Conservation (phyloP, 2,113 vertebrate species). For the Takifugu flavidus region DNA sequence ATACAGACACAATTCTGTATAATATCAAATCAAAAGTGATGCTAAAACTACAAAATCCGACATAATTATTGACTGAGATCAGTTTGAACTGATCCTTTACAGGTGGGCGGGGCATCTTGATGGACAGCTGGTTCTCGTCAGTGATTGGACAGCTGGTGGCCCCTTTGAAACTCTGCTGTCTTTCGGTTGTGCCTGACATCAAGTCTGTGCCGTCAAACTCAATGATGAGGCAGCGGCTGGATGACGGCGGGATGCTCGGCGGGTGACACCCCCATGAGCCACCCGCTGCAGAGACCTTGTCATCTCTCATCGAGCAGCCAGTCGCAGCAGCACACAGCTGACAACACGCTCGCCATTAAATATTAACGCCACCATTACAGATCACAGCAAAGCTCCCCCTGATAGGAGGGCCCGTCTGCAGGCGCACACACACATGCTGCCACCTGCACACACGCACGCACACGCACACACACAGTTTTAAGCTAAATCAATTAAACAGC, state of each 20-base stretch:
- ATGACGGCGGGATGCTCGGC: constrained; percentile 19
- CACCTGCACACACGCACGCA: constrained; percentile 6
- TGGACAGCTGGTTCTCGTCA: too few species aligned
- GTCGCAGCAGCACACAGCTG: constrained; percentile 40
- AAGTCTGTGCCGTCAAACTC: constrained; percentile 33
- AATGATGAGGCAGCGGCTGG: constrained; percentile 26
- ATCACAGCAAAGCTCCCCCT: constrained; percentile 55
- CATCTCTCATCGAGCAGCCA: constrained; percentile 37
- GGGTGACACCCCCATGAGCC: constrained; percentile 34
- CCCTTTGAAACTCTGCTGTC: background rate
- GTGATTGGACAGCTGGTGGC: too few species aligned
- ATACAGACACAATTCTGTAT: too few species aligned
- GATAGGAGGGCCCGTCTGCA: constrained; percentile 36
- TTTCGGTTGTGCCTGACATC: constrained; percentile 28
- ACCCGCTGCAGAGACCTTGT: constrained; percentile 51
- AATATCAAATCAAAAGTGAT: too few species aligned
- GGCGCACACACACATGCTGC: constrained; percentile 23
- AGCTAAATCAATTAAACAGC: constrained; percentile 56
- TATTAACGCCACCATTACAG: constrained; percentile 70
- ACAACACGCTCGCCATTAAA: constrained; percentile 63
- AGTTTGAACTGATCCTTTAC: too few species aligned
- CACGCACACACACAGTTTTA: constrained; percentile 10
- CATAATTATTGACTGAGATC: too few species aligned
- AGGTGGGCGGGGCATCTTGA: too few species aligned
- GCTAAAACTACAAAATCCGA: too few species aligned